Base-by-base conservation (phyloP, 2,113 vertebrate genomes). In the Cephalopholis sonnerati region DNA sequence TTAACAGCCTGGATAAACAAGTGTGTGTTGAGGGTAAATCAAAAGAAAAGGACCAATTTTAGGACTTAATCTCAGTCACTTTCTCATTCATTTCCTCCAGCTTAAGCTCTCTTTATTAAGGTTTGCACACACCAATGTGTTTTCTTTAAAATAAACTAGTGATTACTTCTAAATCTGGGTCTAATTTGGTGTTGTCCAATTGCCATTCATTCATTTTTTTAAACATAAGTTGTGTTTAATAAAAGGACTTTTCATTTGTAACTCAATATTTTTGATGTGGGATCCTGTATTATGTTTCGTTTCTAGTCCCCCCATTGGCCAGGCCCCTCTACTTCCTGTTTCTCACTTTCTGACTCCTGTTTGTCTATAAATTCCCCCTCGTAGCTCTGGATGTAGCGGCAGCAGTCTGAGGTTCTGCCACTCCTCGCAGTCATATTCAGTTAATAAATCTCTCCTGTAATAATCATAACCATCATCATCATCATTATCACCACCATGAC, bases 281-380 rank as follows among this genome's bases (percentile, higher is more conserved):
- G 66, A 87, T 88, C 22, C 25, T 67, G 5, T 57, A 22, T 64
- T 68, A 36, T 54, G 39, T 84, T 90, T 67, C 46, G 18, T 77
- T 75, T 87, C 36, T 84, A 74, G 79, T 91, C 88, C 91, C 92
- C 92, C 93, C 90, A 73, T 90, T 84, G 79, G 29, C 63, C 69
- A 85, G n/a, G 91, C 92, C 93, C 93, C 93, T 95, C 91, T 81
- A 78, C 55, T 89, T 86, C 29, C 55, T 77, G 41, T 62, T 83
- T 87, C 70, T 78, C 57, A 80, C 29, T 68, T 81, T 74, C 62
- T 25, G 57, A 55, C 83, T 90, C 82, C 89, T 82, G 84, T 77
- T 84, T 36, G 1, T 85, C 91, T 94, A 91, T 93, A 91, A 93
- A 93, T 94, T 92, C 86, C 93, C 90, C 89, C 90, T 59, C 15